Evolutionary conservation across 2,888 invertebrate species (phyloP), one percentile per base, ranked within the genome.

Genomic region (Diadromus collaris): DNA sequence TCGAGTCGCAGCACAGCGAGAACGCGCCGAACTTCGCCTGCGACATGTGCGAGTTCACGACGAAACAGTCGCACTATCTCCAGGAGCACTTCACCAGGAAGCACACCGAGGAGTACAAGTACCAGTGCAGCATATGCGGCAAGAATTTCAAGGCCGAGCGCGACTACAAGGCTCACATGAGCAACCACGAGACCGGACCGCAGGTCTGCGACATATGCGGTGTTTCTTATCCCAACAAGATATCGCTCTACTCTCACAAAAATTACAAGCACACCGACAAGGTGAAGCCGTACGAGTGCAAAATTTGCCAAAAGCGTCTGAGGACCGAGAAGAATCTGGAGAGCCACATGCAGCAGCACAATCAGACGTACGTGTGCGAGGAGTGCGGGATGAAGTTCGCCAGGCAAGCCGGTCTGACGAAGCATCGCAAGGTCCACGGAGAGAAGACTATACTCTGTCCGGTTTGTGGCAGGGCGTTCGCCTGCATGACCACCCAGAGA

Each of bases 131-230:
- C 46, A 81, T 78, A 19, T 83, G 83, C 56, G 76, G 68, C 21
- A 83, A 82, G 48, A 73, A 80, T 54, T 82, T 82, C 51, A 79
- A 79, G 54, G 77, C 79, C 19, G 82, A 82, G 29, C 27, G 76
- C n/a, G 73, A 82, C 60, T 81, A 81, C 70, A 79, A 81, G 48
- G 72, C 75, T 6, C 83, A 83, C 73, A 77, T 82, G 70, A 76
- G 71, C 6, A 77, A 81, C 63, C 82, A 82, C 56, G 82, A 77
- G 71, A 72, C 76, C 21, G 82, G 82, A 13, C 79, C 81, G 6
- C 82, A 80, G n/a, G 80, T 83, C 2, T 82, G 83, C 60, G 82
- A 83, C 19, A 75, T 83, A 9, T 83, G 83, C 64, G 82, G 82
- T 6, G 68, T 82, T 41, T 81, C 83, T 9, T 82, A 82, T 65